A percentile compares a stretch with the other conserved stretches of the same genome.
Conservation (phyloP, 2,888 invertebrate species). For the Dryomyza anilis region DNA sequence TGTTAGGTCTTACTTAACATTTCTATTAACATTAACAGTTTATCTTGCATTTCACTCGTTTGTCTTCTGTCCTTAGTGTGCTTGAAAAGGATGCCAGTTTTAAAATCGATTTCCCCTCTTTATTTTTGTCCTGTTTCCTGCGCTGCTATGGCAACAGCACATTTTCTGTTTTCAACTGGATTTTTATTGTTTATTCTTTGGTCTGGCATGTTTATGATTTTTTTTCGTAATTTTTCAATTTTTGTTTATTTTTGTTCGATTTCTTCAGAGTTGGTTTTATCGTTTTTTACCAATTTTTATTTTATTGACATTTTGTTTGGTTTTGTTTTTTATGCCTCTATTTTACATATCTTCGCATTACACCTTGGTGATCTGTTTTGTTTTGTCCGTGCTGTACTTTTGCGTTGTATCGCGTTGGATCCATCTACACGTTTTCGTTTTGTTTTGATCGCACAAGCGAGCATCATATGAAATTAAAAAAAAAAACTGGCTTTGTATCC, state of each 20-base stretch:
- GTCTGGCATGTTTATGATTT: slow-evolving; percentile 8
- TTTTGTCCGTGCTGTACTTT: slow-evolving; percentile 45
- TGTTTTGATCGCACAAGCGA: not conserved
- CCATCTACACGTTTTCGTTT: slow-evolving; percentile 1
- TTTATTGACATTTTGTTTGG: slow-evolving; percentile 16
- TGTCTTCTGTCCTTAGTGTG: too few relatives aligned
- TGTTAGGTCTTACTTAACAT: not conserved
- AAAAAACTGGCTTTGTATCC: slow-evolving; percentile 46
- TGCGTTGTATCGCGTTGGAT: slow-evolving; percentile 12
- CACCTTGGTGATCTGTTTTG: slow-evolving; percentile 36
- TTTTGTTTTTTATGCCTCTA: too few relatives aligned
- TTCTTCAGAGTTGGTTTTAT: not conserved
- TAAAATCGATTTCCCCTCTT: too few relatives aligned
- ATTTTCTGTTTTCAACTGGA: slow-evolving; percentile 22
- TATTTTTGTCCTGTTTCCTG: not conserved
- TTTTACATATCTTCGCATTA: slow-evolving; percentile 14
- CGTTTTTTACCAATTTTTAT: not conserved
- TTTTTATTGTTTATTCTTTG: slow-evolving; percentile 26
- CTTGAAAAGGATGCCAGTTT: too few relatives aligned
- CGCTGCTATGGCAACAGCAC: too few relatives aligned
- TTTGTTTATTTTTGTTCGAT: not conserved
- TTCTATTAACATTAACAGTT: not conserved
- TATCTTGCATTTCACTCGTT: not conserved
- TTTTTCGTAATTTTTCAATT: not conserved
- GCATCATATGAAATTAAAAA: slow-evolving; percentile 39